phyloP scores from a whole-genome alignment of 64 coral and sea anemone species.

The Montipora cactus region DNA sequence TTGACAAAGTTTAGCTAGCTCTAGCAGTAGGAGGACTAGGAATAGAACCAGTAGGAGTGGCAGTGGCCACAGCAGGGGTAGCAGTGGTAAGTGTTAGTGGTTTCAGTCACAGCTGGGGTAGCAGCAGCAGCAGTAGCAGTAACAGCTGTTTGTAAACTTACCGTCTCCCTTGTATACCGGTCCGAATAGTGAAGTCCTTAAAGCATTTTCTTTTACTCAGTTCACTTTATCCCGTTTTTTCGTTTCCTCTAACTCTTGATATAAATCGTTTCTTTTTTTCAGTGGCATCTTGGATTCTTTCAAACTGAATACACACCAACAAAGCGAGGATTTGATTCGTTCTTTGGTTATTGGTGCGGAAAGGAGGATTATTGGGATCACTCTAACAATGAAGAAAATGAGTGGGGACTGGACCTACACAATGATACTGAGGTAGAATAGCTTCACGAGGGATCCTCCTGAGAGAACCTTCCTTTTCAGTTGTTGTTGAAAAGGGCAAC shows the following conservation, averaged over 20 bases:
- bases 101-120: too few species aligned
- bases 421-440: constrained; percentile 62
- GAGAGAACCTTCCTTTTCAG: too few species aligned
- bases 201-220: background rate
- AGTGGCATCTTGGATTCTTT: constrained; percentile 97
- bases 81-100: too few species aligned
- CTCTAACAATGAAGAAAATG: constrained; percentile 62
- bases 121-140: too few species aligned
- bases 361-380: constrained; percentile 95
- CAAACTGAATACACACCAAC: constrained; percentile 80
- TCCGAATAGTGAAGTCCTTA: too few species aligned
- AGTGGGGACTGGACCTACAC: constrained; percentile 85
- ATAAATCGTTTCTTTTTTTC: background rate
- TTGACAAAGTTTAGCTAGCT: too few species aligned
- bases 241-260: background rate
- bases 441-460: background rate
- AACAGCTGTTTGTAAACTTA: too few species aligned
- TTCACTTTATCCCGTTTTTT: background rate
- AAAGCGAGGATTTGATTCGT: constrained; percentile 83
- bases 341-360: constrained; percentile 93
- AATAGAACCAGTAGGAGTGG: too few species aligned
- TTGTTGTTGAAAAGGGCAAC: too few species aligned
- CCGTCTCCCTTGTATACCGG: too few species aligned
- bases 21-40: too few species aligned
- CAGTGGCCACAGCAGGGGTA: too few species aligned